Percentiles rank a stretch among this genome's conserved stretches.
These are phyloP conservation scores for Blastobasis adustella DNA, from an alignment of 2,888 invertebrate species.

Conservation along the genomic window DNA sequence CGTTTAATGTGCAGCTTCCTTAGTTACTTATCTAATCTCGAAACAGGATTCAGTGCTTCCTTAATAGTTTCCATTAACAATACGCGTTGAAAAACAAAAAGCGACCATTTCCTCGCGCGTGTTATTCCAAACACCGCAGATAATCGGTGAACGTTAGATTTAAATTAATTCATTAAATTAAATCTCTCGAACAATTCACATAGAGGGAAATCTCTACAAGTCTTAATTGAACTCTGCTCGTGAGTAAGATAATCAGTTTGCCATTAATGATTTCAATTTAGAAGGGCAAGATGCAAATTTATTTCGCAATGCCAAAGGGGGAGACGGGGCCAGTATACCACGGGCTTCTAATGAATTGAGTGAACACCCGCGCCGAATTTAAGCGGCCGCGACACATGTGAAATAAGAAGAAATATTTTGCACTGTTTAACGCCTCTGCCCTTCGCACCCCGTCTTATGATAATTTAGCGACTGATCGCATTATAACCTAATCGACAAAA, in stretches of 20 bases:
- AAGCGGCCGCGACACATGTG: conserved; percentile 13
- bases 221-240: conserved; percentile 68
- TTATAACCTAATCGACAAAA: not conserved
- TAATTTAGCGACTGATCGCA: conserved; percentile 24
- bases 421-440: conserved; percentile 9
- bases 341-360: conserved; percentile 46
- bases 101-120: conserved; percentile 15
- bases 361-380: conserved; percentile 25
- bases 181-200: conserved; percentile 61
- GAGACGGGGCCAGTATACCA: conserved; percentile 41
- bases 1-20: too few species aligned
- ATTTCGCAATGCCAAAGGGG: conserved; percentile 33
- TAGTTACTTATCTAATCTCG: too few species aligned
- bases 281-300: conserved; percentile 63
- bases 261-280: conserved; percentile 70
- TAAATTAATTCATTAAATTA: conserved; percentile 62
- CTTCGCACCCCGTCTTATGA: conserved; percentile 17
- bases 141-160: conserved; percentile 29
- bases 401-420: conserved; percentile 13
- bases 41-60: too few species aligned
- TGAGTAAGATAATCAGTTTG: conserved; percentile 68
- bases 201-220: conserved; percentile 59
- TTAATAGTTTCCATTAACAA: too few species aligned
- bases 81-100: not conserved
- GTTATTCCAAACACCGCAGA: conserved; percentile 24